Conservation (phyloP, 2,113 vertebrate genomes). For the Cynopterus brachyotis region DNA sequence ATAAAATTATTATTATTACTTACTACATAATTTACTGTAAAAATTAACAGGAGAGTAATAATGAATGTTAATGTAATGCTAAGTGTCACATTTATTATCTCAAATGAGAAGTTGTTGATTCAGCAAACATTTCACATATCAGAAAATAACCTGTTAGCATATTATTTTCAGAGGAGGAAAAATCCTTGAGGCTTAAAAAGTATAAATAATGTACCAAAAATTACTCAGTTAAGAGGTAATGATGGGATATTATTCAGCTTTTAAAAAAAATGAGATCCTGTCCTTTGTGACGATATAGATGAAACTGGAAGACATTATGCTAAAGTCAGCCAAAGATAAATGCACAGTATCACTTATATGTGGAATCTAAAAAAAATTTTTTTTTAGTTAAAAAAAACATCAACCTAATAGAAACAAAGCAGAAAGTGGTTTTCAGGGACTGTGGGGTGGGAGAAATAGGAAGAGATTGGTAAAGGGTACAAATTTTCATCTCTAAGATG, state of each 20-base stretch:
- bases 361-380: too few relatives aligned
- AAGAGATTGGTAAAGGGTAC: not conserved
- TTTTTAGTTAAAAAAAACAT: not conserved
- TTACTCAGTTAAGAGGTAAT: not conserved
- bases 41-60: not conserved
- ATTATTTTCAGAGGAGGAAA: not conserved
- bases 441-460: not conserved
- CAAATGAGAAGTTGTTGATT: not conserved
- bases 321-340: not conserved
- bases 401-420: not conserved
- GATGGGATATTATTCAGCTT: not conserved
- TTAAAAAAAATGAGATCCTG: not conserved
- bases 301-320: not conserved
- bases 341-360: not conserved
- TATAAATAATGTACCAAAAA: not conserved
- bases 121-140: not conserved
- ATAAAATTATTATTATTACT: not conserved
- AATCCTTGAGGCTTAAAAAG: not conserved
- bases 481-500: not conserved
- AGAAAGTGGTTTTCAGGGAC: not conserved
- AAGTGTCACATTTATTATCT: not conserved
- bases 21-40: not conserved
- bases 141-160: not conserved
- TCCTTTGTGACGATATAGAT: not conserved
- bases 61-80: not conserved